Evolutionary conservation across 2,113 vertebrate genomes (phyloP).

Genomic region (Oxygymnocypris stewartii): DNA sequence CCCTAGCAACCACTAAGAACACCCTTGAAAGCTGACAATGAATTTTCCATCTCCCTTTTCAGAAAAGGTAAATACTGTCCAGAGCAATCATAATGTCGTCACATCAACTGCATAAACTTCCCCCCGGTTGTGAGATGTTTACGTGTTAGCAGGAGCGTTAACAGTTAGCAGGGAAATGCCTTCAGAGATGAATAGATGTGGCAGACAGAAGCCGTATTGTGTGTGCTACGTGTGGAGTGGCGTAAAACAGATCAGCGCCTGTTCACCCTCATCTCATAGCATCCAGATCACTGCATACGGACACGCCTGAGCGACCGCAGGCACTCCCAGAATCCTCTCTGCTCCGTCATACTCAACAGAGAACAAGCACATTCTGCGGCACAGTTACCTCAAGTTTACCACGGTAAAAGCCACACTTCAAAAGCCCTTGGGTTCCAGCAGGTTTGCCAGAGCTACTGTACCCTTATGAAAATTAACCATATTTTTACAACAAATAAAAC

Average conservation of each 20-base stretch:
- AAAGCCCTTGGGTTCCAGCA: background rate
- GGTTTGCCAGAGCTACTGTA: background rate
- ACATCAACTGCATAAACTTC: slow-evolving; percentile 2
- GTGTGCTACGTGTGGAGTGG: slow-evolving; percentile 7
- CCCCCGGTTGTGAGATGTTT: background rate
- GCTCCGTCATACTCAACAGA: slow-evolving; percentile 5
- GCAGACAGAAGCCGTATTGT: slow-evolving; percentile 46
- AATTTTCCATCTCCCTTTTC: background rate
- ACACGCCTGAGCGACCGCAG: slow-evolving; percentile 14
- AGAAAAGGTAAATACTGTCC: background rate
- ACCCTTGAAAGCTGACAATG: background rate
- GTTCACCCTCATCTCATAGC: slow-evolving; percentile 18
- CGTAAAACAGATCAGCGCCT: slow-evolving; percentile 17
- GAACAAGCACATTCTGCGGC: background rate
- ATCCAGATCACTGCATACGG: slow-evolving; percentile 28
- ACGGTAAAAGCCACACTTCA: background rate
- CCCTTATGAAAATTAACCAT: background rate
- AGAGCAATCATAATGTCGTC: background rate
- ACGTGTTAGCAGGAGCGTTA: slow-evolving; percentile 15
- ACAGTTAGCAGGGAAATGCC: slow-evolving; percentile 22
- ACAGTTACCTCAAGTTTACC: background rate
- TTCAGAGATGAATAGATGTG: slow-evolving; percentile 35
- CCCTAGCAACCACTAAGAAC: background rate
- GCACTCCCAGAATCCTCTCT: slow-evolving; percentile 12
- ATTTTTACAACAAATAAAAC: no score